Evolutionary conservation across 2,113 vertebrate species (phyloP).

Genomic region (Halcyon senegalensis): DNA sequence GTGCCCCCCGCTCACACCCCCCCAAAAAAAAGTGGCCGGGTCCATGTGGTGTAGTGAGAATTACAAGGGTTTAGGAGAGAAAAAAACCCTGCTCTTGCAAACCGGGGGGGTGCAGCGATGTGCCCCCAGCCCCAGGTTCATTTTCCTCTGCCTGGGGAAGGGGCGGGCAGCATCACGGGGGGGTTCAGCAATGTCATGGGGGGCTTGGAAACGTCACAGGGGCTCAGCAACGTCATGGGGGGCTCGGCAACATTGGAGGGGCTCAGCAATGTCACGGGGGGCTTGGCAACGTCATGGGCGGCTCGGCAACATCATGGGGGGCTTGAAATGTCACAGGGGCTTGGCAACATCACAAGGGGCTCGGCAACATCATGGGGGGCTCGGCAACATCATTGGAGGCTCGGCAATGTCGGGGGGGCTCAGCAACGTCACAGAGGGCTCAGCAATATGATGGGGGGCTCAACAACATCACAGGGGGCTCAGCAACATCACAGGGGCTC

Average conservation of each 20-base stretch:
- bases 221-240: background rate
- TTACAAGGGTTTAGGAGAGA: accelerated
- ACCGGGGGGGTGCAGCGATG: accelerated
- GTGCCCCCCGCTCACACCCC: accelerated
- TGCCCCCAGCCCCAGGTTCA: background rate
- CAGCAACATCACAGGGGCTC: background rate
- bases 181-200: background rate
- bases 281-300: background rate
- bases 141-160: background rate
- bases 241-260: background rate
- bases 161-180: background rate
- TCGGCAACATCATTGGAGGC: background rate
- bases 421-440: background rate
- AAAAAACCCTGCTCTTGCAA: background rate
- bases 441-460: background rate
- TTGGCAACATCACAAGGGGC: background rate
- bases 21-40: accelerated
- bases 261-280: background rate
- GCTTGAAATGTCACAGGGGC: background rate
- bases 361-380: background rate
- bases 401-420: background rate
- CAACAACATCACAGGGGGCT: background rate
- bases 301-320: background rate
- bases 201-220: background rate
- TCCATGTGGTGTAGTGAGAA: accelerated